Conservation (phyloP, 2,888 invertebrate genomes). For the Drosophila pegasa region DNA sequence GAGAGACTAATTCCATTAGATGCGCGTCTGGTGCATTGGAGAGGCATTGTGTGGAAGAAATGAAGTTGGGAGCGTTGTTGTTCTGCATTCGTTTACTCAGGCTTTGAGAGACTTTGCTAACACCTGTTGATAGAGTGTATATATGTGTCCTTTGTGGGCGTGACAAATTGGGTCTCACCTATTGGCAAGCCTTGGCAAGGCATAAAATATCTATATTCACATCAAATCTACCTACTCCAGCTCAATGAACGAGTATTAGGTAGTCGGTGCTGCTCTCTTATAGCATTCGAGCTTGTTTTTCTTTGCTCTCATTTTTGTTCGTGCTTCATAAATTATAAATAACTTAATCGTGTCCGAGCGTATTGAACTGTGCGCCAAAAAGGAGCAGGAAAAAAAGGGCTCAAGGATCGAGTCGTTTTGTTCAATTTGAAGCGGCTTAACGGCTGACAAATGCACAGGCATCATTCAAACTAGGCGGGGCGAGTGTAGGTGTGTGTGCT, state of each 20-base stretch:
- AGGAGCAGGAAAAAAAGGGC: slow-evolving; percentile 30
- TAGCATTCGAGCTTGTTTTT: not conserved
- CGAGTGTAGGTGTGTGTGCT: slow-evolving; percentile 26
- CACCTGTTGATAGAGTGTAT: no score
- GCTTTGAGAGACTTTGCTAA: no score
- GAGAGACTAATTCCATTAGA: not conserved
- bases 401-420: slow-evolving; percentile 49
- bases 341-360: slow-evolving; percentile 76
- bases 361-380: slow-evolving; percentile 66
- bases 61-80: no score
- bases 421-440: slow-evolving; percentile 55
- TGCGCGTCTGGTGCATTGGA: not conserved
- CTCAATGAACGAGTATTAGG: not conserved
- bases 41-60: not conserved
- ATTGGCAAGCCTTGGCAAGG: no score
- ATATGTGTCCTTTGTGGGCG: no score
- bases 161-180: no score
- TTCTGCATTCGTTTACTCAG: no score
- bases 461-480: slow-evolving; percentile 37
- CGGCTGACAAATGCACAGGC: slow-evolving; percentile 65
- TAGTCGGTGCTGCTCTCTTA: not conserved
- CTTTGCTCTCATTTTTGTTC: slow-evolving; percentile 12
- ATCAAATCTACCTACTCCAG: no score
- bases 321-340: slow-evolving; percentile 73
- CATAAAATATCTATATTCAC: no score